A percentile compares a stretch with the other conserved stretches of the same genome.
These are phyloP conservation scores for Stomatorhinus walkeri DNA, from an alignment of 2,797 vertebrate genomes.

Conservation along the genomic window DNA sequence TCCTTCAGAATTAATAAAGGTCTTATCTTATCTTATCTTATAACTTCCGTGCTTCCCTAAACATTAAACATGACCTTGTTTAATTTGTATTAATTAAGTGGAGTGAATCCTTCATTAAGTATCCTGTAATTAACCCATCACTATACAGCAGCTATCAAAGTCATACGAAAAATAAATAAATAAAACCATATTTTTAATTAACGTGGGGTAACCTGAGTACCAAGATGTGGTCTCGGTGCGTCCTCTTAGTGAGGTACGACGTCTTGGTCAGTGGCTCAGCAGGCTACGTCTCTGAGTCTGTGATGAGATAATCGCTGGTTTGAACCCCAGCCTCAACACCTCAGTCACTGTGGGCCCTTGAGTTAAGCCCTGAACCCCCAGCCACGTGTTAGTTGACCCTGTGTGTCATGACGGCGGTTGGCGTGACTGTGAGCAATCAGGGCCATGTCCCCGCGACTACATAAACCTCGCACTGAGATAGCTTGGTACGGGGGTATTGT, in stretches of 20 bases:
- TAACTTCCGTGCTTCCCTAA: background rate
- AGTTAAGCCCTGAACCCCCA: background rate
- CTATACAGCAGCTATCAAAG: background rate
- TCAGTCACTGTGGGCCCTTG: background rate
- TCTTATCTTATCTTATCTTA: too few species aligned
- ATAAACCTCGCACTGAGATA: background rate
- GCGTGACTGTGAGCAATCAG: background rate
- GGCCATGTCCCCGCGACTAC: background rate
- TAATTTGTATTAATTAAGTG: background rate
- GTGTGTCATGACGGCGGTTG: background rate
- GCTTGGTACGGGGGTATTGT: too few species aligned
- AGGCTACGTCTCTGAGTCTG: background rate
- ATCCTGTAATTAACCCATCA: background rate
- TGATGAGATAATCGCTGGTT: background rate
- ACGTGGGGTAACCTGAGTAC: background rate
- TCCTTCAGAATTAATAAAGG: too few species aligned
- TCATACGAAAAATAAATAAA: background rate
- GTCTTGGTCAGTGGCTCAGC: background rate
- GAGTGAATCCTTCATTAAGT: conserved; percentile 6
- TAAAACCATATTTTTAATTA: background rate
- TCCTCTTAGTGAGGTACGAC: background rate
- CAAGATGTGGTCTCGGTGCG: background rate
- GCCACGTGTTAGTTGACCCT: background rate
- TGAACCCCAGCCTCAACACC: background rate
- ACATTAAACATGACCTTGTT: background rate